Evolutionary conservation across 1,140 invertebrate genomes (phyloP), one percentile per base, ranked within the genome.

Genomic region (Saccostrea glomerata): DNA sequence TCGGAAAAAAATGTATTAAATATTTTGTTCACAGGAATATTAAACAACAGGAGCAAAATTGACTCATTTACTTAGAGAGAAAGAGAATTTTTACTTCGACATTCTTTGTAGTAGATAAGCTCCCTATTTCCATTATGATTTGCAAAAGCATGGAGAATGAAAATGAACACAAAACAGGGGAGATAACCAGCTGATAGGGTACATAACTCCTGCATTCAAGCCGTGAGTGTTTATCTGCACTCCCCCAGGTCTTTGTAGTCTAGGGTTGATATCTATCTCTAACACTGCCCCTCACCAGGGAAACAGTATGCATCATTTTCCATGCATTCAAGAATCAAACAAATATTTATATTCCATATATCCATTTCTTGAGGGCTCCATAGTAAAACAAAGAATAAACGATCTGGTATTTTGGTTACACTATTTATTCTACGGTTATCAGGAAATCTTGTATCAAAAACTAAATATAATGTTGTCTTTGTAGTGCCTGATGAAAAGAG

Each of bases 401-500:
- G 40, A 84, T 84, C 82, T 55, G 82, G 20, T 54, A 54, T 84
- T 84, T 84, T 84, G 40, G 82, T 84, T 84, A 56, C 40, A 36
- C 55, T 84, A 84, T 84, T 84, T 84, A 84, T 84, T 55, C 55
- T 84, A 84, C 25, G 40, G 40, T 55, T 54, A 84, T 54, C 82
- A 55, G 70, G 47, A 23, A 84, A 54, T 84, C 82, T 54, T 55
- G 82, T 84, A 84, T 84, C 82, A 84, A 84, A 84, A 84, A 54
- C 82, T 56, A 84, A 84, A 84, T 56, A 84, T 84, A 84, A 84
- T 55, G 82, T 84, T 56, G 47, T 56, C 82, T 84, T 84, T 84
- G 82, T 84, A 84, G 82, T 84, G 15, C 47, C 55, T 84, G 82
- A 84, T 84, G 82, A 84, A 84, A 84, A 84, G 82, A 56, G 82